These are phyloP conservation scores for Botia kubotai DNA, from an alignment of 2,797 vertebrate species.

Conservation along the genomic window DNA sequence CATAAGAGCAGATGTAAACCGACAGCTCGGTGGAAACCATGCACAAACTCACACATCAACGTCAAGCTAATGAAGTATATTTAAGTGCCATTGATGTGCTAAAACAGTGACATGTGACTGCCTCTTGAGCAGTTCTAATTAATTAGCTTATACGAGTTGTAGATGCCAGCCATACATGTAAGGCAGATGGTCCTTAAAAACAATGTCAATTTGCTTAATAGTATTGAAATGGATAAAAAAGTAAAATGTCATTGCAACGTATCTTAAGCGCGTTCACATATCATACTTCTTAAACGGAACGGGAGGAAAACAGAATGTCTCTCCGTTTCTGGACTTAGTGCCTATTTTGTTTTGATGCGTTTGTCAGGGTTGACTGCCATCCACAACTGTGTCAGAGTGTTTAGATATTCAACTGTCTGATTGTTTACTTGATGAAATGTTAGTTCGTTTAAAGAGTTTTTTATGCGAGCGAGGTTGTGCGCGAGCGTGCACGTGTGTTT, in stretches of 20 bases:
- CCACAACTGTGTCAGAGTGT: constrained; percentile 21
- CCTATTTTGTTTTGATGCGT: constrained; percentile 23
- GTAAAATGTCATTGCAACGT: constrained; percentile 4
- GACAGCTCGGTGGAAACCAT: constrained; percentile 63
- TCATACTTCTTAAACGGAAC: neutral
- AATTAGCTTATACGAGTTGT: constrained; percentile 80
- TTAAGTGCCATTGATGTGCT: constrained; percentile 70
- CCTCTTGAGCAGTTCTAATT: constrained; percentile 80
- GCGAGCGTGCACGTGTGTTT: constrained; percentile 7
- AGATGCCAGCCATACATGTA: constrained; percentile 73
- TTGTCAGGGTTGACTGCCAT: constrained; percentile 50
- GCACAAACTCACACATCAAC: constrained; percentile 69
- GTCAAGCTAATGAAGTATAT: constrained; percentile 75
- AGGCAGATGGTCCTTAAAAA: constrained; percentile 75
- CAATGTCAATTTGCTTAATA: constrained; percentile 64
- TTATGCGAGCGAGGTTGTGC: constrained; percentile 1
- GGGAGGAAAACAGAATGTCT: neutral
- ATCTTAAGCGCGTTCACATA: neutral
- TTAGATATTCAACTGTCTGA: constrained; percentile 46
- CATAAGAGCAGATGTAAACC: constrained; percentile 65
- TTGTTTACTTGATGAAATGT: constrained; percentile 52
- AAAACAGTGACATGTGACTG: constrained; percentile 75
- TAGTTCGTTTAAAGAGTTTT: constrained; percentile 50
- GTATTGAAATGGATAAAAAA: neutral
- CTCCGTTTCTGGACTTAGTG: constrained; percentile 35